Percentiles rank a stretch among this genome's conserved stretches.
These are phyloP conservation scores for Syngnathus typhle DNA, from an alignment of 2,113 vertebrate species.

Conservation along the genomic window DNA sequence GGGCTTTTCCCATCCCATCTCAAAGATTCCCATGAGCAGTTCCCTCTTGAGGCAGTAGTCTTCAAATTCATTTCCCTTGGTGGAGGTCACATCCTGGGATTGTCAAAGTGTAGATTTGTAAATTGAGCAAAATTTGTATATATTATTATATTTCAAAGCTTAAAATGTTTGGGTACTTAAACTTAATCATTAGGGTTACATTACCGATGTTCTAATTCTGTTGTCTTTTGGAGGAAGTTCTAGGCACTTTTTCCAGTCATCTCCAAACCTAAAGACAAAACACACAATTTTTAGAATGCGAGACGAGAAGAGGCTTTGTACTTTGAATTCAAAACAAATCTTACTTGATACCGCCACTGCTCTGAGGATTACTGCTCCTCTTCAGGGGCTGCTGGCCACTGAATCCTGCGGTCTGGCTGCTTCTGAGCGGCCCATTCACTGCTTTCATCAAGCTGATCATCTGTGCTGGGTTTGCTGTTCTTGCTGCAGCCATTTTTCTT, in stretches of 20 bases:
- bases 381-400: constrained; percentile 47
- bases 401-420: constrained; percentile 43
- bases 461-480: constrained; percentile 62
- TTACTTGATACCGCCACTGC: constrained; percentile 67
- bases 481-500: constrained; percentile 64
- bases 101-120: background rate
- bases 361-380: constrained; percentile 57
- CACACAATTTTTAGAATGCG: background rate
- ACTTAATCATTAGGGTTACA: background rate
- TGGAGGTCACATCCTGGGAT: constrained; percentile 72
- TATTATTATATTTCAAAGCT: too few relatives aligned
- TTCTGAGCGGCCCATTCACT: constrained; percentile 60
- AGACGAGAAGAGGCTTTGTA: background rate
- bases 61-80: constrained; percentile 78
- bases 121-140: too few relatives aligned
- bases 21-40: constrained; percentile 77
- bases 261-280: constrained; percentile 57
- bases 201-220: constrained; percentile 66
- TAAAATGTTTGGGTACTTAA: too few relatives aligned
- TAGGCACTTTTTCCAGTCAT: constrained; percentile 68
- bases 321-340: constrained; percentile 3
- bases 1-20: constrained; percentile 79
- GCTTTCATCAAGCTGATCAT: constrained; percentile 61
- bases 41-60: constrained; percentile 78
- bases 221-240: constrained; percentile 68